These are phyloP conservation scores for Lordiphosa clarofinis DNA, from an alignment of 1,140 invertebrate genomes.

Conservation along the genomic window DNA sequence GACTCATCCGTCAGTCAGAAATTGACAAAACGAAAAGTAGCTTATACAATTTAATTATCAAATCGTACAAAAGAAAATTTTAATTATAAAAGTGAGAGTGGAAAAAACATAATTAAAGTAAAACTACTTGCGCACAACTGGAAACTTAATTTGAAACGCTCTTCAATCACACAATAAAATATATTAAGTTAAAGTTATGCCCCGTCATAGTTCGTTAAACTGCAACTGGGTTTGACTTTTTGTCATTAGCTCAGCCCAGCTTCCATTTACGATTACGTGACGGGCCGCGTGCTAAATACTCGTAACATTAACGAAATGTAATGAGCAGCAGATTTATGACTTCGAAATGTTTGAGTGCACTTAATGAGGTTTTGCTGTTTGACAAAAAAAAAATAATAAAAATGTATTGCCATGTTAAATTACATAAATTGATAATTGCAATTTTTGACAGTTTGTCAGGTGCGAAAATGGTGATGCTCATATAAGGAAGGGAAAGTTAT, in stretches of 20 bases:
- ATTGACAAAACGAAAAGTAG: slow-evolving; percentile 2
- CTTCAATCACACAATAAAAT: slow-evolving; percentile 51
- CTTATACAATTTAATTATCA: slow-evolving; percentile 61
- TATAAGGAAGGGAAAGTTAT: slow-evolving; percentile 9
- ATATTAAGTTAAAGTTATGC: slow-evolving; percentile 33
- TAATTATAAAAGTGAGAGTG: slow-evolving; percentile 52
- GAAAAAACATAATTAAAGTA: slow-evolving; percentile 55
- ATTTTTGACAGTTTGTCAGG: slow-evolving; percentile 48
- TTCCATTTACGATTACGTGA: slow-evolving; percentile 68
- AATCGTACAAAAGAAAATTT: slow-evolving; percentile 31
- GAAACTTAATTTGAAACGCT: slow-evolving; percentile 48
- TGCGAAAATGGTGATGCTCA: neutral
- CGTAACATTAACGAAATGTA: slow-evolving; percentile 55
- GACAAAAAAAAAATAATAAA: too few species aligned
- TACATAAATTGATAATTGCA: slow-evolving; percentile 58
- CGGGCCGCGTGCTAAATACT: slow-evolving; percentile 41
- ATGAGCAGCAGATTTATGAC: slow-evolving; percentile 60
- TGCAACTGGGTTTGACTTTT: slow-evolving; percentile 31
- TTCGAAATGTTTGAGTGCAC: slow-evolving; percentile 37
- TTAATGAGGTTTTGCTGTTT: slow-evolving; percentile 37
- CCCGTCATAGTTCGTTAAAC: slow-evolving; percentile 51
- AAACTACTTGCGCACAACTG: slow-evolving; percentile 18
- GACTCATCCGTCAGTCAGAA: slow-evolving; percentile 25
- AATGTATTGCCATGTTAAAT: slow-evolving; percentile 29
- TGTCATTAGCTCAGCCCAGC: neutral